phyloP scores from a whole-genome alignment of 2,113 vertebrate genomes.

The Parus major region DNA sequence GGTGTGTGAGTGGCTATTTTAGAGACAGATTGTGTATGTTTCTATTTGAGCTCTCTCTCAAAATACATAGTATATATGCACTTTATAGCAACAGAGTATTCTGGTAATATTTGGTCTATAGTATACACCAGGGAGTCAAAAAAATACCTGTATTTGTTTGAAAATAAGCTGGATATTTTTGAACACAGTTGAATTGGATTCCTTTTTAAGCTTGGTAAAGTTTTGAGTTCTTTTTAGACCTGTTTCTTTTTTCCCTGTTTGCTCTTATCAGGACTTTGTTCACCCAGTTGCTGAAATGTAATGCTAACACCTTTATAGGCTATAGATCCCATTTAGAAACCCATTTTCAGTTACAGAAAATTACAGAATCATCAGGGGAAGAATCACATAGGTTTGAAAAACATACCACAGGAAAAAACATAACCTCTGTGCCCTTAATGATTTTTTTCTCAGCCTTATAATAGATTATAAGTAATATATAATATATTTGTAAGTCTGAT shows the following conservation, averaged over 20 bases:
- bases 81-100: background rate
- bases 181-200: background rate
- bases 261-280: background rate
- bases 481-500: background rate
- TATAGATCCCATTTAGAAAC: background rate
- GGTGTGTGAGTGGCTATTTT: background rate
- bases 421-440: background rate
- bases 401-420: background rate
- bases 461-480: background rate
- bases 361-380: background rate
- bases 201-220: background rate
- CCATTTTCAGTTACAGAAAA: background rate
- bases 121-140: background rate
- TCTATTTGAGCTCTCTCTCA: background rate
- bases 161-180: background rate
- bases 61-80: background rate
- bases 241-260: background rate
- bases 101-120: background rate
- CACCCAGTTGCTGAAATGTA: background rate
- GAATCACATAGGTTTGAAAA: background rate
- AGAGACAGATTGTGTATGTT: background rate
- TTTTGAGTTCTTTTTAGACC: background rate
- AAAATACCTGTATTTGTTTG: background rate
- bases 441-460: background rate
- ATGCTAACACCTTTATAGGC: background rate